Evolutionary conservation across 1,140 invertebrate species (phyloP), one percentile per base, ranked within the genome.

Genomic region (Hyles vespertilio): DNA sequence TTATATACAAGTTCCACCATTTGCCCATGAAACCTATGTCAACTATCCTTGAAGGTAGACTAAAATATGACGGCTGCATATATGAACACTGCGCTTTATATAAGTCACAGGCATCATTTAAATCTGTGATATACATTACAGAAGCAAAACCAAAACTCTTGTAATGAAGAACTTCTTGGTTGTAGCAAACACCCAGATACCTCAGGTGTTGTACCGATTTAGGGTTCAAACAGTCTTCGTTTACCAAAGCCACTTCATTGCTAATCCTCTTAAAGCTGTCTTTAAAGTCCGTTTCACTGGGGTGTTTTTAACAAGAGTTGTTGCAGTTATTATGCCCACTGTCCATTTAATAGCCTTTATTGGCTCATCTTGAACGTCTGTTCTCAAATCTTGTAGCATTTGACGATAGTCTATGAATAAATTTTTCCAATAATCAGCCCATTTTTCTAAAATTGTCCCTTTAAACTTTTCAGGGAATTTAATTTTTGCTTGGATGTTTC

Each of bases 11-110:
- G 56, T 93, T 89, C 92, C 93, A 94, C 93, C 94, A 97, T 58
- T 90, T 90, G 58, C 94, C 92, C 75, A 94, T 89, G 68, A 96
- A 91, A 5, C 96, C 96, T 60, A 97, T 78, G 81, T 97, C 96
- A 33, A 96, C 81, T 61, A 96, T 92, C 68, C 93, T 90, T 67
- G 92, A 74, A 59, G 92, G 74, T 72, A 94, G 92, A 40, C 89
- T 92, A 5, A 91, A 55, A 65, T 91, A 92, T 67, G 84, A 74
- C 3, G 94, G 92, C 75, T 93, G 89, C 32, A 95, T 84, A 71
- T 96, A 95, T 44, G 91, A 86, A 81, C 96, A 97, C 33, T 92
- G 91, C 7, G 92, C 91, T 81, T 94, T 93, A 81, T 94, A 97
- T 1, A 93, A 78, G 48, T 92, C 91, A 72, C 94, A 92, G 4